Evolutionary conservation across 2,797 vertebrate species (phyloP).

Genomic region (Lepidocolaptes lacrymiger): DNA sequence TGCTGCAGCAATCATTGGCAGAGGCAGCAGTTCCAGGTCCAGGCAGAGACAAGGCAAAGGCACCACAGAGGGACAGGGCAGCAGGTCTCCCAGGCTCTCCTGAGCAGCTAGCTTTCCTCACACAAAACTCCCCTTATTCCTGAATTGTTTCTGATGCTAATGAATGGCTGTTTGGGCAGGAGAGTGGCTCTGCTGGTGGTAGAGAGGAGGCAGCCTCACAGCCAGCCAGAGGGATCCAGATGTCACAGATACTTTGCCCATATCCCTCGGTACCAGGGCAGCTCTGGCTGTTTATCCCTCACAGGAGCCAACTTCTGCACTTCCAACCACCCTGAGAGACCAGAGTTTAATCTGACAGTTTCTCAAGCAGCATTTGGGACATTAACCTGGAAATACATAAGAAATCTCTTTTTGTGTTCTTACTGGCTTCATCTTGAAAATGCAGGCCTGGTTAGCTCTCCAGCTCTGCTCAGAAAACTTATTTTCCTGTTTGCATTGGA

Average conservation of each 20-base stretch:
- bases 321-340: neutral
- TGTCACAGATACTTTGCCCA: neutral
- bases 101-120: neutral
- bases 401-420: neutral
- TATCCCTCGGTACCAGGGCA: accelerated
- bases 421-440: neutral
- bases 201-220: neutral
- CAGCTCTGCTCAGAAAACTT: neutral
- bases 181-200: neutral
- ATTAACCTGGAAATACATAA: neutral
- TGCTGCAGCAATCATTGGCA: neutral
- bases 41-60: neutral
- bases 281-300: neutral
- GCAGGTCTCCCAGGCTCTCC: neutral
- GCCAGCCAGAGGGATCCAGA: accelerated
- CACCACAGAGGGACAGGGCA: accelerated
- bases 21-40: neutral
- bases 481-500: neutral
- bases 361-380: neutral
- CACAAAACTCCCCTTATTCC: neutral
- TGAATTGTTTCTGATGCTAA: neutral
- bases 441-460: neutral
- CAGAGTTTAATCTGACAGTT: neutral
- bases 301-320: neutral
- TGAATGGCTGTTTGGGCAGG: neutral